These are phyloP conservation scores for Nibea albiflora DNA, from an alignment of 2,113 vertebrate genomes.

Conservation along the genomic window DNA sequence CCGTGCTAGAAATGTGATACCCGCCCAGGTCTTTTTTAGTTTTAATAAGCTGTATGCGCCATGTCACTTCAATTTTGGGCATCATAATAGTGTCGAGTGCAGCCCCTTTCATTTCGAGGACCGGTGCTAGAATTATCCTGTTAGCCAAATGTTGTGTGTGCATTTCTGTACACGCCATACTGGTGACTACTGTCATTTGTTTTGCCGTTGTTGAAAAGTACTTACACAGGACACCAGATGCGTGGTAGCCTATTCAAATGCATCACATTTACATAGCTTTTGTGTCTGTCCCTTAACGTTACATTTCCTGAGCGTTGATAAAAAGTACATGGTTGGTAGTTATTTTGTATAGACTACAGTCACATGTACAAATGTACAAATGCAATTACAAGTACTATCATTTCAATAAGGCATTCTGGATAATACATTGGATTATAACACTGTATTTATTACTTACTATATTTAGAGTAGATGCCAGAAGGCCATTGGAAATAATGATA, in stretches of 20 bases:
- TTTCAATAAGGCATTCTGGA: not conserved
- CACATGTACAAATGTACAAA: not conserved
- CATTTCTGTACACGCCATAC: not conserved
- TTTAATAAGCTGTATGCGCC: not conserved
- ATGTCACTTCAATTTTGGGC: not conserved
- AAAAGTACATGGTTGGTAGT: not conserved
- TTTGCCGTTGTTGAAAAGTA: not conserved
- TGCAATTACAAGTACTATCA: not conserved
- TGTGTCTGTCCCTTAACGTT: not conserved
- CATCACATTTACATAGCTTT: not conserved
- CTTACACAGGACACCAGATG: not conserved
- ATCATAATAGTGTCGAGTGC: not conserved
- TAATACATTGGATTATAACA: too few relatives aligned
- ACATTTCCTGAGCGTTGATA: not conserved
- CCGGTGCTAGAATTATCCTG: not conserved
- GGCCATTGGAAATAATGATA: not conserved
- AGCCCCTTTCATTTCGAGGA: not conserved
- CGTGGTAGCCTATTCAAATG: not conserved
- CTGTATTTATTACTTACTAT: too few relatives aligned
- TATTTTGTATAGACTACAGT: not conserved
- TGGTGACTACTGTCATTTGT: not conserved
- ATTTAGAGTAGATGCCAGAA: not conserved
- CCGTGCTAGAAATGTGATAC: too few relatives aligned
- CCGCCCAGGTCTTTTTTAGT: not conserved
- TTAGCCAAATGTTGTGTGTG: not conserved